Evolutionary conservation across 2,113 vertebrate genomes (phyloP).

Genomic region (Lamprotornis superbus): DNA sequence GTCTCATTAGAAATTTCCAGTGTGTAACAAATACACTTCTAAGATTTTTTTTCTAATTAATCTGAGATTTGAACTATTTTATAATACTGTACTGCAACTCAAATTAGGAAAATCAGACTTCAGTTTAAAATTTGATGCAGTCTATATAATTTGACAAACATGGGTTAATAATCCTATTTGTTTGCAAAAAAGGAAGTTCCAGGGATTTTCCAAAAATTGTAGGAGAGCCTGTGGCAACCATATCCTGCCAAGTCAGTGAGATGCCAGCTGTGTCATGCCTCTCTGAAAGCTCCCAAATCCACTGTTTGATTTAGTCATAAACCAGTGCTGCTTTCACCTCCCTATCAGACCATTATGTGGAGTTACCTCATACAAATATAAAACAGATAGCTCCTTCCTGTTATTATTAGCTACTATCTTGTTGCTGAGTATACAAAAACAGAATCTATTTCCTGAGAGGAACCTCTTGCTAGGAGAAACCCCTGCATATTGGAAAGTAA

Average conservation of each 20-base stretch:
- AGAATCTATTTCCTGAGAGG: neutral
- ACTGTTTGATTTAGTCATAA: neutral
- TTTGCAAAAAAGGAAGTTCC: neutral
- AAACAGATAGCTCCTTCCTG: neutral
- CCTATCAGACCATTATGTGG: neutral
- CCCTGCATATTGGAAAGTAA: neutral
- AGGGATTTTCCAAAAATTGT: neutral
- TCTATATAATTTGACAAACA: neutral
- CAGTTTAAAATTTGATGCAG: neutral
- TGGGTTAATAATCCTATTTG: neutral
- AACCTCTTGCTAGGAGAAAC: neutral
- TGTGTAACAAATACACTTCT: accelerated
- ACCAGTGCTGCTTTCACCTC: neutral
- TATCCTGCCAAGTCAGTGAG: neutral
- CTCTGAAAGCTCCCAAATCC: neutral
- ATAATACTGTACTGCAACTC: neutral
- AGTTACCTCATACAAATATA: neutral
- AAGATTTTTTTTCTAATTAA: neutral
- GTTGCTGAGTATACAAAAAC: neutral
- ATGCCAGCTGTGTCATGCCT: neutral
- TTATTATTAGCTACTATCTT: neutral
- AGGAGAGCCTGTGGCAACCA: neutral
- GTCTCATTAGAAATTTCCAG: neutral
- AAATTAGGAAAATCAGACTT: neutral
- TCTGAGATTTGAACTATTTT: neutral